Evolutionary conservation across 1,140 invertebrate genomes (phyloP).

Genomic region (Homarus americanus): DNA sequence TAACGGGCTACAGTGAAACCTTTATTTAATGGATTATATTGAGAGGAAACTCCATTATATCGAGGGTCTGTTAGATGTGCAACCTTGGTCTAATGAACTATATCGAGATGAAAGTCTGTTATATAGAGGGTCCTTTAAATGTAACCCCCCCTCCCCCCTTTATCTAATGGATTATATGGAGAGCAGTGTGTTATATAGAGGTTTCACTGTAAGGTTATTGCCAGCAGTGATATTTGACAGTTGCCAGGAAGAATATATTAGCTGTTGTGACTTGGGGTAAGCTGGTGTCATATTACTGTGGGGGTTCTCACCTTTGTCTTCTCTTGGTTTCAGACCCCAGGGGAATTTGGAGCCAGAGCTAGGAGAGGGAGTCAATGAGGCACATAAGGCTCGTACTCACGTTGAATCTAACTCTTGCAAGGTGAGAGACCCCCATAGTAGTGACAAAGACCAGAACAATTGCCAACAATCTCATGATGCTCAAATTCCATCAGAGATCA

Average conservation of each 20-base stretch:
- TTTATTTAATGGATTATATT: no score
- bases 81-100: no score
- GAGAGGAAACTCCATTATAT: no score
- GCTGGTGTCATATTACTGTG: conserved; percentile 6
- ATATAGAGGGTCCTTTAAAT: no score
- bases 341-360: conserved; percentile 45
- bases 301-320: conserved; percentile 54
- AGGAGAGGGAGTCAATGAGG: conserved; percentile 41
- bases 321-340: conserved; percentile 64
- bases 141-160: no score
- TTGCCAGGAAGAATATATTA: not conserved
- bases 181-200: no score
- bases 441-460: conserved; percentile 19
- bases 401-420: conserved; percentile 32
- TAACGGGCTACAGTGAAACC: no score
- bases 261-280: not conserved
- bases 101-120: no score
- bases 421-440: conserved; percentile 52
- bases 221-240: no score
- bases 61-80: no score
- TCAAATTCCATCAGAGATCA: not conserved
- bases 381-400: conserved; percentile 22
- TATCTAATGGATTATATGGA: no score
- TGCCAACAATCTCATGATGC: not conserved
- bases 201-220: no score